Base-by-base conservation (phyloP, 2,113 vertebrate species). In the Myrmecobius fasciatus region DNA sequence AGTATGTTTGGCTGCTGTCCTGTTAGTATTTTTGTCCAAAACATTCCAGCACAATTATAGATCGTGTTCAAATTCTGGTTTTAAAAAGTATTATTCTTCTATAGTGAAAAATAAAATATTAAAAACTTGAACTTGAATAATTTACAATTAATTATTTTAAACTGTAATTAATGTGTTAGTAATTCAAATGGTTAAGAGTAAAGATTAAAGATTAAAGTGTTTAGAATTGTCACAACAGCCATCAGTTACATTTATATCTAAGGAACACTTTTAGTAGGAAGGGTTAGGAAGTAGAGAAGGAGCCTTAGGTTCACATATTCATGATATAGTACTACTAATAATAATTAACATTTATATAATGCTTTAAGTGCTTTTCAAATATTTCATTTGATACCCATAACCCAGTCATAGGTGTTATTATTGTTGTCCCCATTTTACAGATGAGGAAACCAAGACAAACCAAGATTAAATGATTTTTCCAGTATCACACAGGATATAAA, bases 1-100 rank as follows among this genome's bases (percentile, higher is more conserved):
- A 89, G 91, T 49, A 48, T 53, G 91, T 95, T 95, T 94, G 60
- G 56, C 95, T 96, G 92, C 94, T 93, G 36, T 93, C 52, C 31
- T 89, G 89, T 56, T 56, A 89, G 91, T 43, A 92, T 94, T 90
- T 94, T 94, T 91, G 52, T 25, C 22, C 12, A 52, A 43, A 60
- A 91, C 94, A 91, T 94, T 92, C 95, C 43, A 51, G 56, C 12
- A 92, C 52, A 94, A 89, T 9, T 95, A 53, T 92, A 94, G 46
- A n/a, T 51, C 94, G 56, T 91, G 53, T 89, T 51, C 91, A 10
- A 56, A 75, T 91, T 92, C 46, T 28, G 0, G 5, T 25, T 89
- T 95, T 93, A 17, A 43, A 36, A 53, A 36, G 46, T 92, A 75
- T 91, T 94, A n/a, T 12, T 89, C 4, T 90, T 95, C 67, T 88